These are phyloP conservation scores for Calliphora vicina DNA, from an alignment of 1,140 invertebrate species.

Conservation along the genomic window DNA sequence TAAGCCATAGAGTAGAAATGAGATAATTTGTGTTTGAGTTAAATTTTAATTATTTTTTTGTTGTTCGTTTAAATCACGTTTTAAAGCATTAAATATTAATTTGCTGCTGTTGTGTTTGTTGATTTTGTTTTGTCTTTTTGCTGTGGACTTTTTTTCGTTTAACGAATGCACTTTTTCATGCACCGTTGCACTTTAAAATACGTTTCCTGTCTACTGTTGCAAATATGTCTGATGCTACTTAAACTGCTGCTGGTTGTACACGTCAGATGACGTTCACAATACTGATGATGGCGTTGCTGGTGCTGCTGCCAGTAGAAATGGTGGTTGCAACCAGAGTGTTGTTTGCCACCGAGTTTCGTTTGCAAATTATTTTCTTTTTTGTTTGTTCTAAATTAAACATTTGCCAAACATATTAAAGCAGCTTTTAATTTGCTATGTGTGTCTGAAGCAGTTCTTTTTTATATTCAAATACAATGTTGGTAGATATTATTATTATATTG, in stretches of 20 bases:
- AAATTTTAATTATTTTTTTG: not conserved
- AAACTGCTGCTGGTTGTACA: slow-evolving; percentile 27
- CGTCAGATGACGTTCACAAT: slow-evolving; percentile 5
- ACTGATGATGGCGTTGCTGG: not conserved
- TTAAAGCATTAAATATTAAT: not conserved
- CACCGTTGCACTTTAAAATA: slow-evolving; percentile 31
- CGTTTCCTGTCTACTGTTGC: slow-evolving; percentile 30
- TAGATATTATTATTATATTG: not conserved
- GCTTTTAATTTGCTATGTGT: no score
- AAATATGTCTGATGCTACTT: slow-evolving; percentile 34
- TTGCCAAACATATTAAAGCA: not conserved
- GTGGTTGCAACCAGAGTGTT: not conserved
- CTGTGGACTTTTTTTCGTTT: not conserved
- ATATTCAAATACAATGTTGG: not conserved
- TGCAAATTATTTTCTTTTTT: not conserved
- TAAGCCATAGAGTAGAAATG: not conserved
- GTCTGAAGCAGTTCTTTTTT: not conserved
- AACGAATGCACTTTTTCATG: slow-evolving; percentile 30
- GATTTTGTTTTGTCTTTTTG: not conserved
- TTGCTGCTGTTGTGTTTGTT: not conserved
- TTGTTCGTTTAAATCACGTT: not conserved
- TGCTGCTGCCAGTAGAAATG: not conserved
- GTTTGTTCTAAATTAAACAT: not conserved
- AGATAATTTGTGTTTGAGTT: not conserved
- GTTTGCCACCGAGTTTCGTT: not conserved